Conservation (phyloP, 1,140 invertebrate genomes). For the Zaprionus gabonicus region DNA sequence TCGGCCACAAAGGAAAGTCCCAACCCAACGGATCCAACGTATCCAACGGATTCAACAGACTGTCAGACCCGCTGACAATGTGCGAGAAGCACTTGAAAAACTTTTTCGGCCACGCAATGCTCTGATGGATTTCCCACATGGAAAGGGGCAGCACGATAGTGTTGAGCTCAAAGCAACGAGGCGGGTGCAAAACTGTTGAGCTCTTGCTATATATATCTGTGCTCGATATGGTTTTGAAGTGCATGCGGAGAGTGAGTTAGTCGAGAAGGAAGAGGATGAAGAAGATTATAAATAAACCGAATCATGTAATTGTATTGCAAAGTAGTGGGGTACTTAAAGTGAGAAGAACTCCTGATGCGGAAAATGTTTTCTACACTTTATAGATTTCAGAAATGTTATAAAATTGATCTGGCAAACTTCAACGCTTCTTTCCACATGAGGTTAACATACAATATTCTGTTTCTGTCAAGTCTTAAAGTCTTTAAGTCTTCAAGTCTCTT, state of each 20-base stretch:
- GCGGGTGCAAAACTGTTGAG: not conserved
- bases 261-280: not conserved
- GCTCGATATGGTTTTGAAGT: not conserved
- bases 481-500: too few relatives aligned
- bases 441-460: too few relatives aligned
- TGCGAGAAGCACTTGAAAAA: conserved; percentile 38
- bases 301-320: too few relatives aligned
- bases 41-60: not conserved
- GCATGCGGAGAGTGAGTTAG: not conserved
- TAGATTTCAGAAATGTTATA: too few relatives aligned
- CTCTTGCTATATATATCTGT: not conserved
- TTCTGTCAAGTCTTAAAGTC: too few relatives aligned
- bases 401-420: too few relatives aligned
- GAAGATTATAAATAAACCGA: not conserved
- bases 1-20: conserved; percentile 42
- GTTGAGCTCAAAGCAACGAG: conserved; percentile 17
- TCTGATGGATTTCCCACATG: conserved; percentile 90
- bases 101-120: conserved; percentile 24
- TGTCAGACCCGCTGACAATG: conserved; percentile 1
- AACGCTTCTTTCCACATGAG: too few relatives aligned
- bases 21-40: not conserved
- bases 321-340: too few relatives aligned
- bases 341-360: too few relatives aligned
- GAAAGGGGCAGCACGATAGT: conserved; percentile 78
- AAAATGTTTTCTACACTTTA: too few relatives aligned